Base-by-base conservation (phyloP, 2,888 invertebrate genomes). In the Cactoblastis cactorum region DNA sequence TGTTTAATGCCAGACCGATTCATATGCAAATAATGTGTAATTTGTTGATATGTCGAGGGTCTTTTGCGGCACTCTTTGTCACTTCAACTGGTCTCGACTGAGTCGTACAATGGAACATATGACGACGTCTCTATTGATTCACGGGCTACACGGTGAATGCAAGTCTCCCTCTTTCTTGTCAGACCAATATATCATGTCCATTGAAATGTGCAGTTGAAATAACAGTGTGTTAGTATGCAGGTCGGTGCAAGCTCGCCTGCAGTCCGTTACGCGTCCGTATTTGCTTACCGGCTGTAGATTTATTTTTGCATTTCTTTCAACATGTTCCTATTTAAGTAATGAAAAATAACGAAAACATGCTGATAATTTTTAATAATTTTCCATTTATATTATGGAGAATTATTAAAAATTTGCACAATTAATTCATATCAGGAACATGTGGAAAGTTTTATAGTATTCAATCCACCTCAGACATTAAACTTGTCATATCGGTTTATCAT, bases 21-120 rank as follows among this genome's bases (percentile, higher is more conserved):
- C 69, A 83, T 75, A 89, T 89, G 87, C 72, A 74, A 88, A 89
- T 89, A 55, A 68, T 82, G 81, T 88, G 80, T 88, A 88, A 88
- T 89, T 89, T 89, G 86, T 87, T 87, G 84, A 85, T 87, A 77
- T 65, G 77, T 79, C 77, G 83, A 88, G 89, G 89, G 88, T 85
- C 77, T 77, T 83, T 86, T 87, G 87, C 78, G 84, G 84, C 84
- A 73, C 77, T 74, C 80, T 79, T 88, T 89, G 80, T 88, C 59
- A 61, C 58, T 53, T 51, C 60, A 83, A 87, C 87, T 77, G 80
- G 88, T 85, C 72, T 52, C 71, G 72, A 77, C 79, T 75, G 63
- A 58, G 49, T 46, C 56, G 34, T 43, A 80, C 71, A 81, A 81
- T 63, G 74, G 74, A 82, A 77, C 83, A 85, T 87, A 83, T 86